Conservation (phyloP, 2,888 invertebrate genomes). For the Eupeodes luniger region DNA sequence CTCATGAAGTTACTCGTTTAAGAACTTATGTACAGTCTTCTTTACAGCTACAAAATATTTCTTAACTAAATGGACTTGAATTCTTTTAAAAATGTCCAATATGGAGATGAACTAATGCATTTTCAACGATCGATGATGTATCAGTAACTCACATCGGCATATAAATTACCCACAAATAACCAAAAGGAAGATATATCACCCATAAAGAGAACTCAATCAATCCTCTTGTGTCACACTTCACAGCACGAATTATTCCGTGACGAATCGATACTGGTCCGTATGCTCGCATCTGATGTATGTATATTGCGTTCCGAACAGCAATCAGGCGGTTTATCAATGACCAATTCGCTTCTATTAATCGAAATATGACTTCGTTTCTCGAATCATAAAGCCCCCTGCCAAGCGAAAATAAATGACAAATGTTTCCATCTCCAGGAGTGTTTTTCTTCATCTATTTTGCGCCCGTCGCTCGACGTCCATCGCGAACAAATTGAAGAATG, state of each 20-base stretch:
- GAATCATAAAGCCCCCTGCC: constrained; percentile 63
- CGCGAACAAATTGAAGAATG: constrained; percentile 70
- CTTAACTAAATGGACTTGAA: too few relatives aligned
- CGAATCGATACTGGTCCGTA: constrained; percentile 58
- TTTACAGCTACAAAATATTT: too few relatives aligned
- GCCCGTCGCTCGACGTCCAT: neutral
- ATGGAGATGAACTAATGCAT: neutral
- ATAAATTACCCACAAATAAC: neutral
- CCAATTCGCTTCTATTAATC: constrained; percentile 58
- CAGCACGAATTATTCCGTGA: constrained; percentile 64
- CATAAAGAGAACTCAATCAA: constrained; percentile 56
- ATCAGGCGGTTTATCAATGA: constrained; percentile 34
- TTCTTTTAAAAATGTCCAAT: too few relatives aligned
- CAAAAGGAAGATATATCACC: constrained; percentile 4
- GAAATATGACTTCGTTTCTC: constrained; percentile 52
- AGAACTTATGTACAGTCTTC: too few relatives aligned
- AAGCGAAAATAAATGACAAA: constrained; percentile 68
- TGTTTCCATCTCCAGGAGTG: constrained; percentile 12
- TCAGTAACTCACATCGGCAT: constrained; percentile 23
- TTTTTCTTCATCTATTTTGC: neutral
- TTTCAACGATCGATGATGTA: neutral
- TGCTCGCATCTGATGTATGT: neutral
- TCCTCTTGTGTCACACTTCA: constrained; percentile 70
- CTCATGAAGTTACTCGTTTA: too few relatives aligned
- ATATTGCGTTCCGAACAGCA: constrained; percentile 29